Base-by-base conservation (phyloP, 2,113 vertebrate species). In the Taxidea taxus region DNA sequence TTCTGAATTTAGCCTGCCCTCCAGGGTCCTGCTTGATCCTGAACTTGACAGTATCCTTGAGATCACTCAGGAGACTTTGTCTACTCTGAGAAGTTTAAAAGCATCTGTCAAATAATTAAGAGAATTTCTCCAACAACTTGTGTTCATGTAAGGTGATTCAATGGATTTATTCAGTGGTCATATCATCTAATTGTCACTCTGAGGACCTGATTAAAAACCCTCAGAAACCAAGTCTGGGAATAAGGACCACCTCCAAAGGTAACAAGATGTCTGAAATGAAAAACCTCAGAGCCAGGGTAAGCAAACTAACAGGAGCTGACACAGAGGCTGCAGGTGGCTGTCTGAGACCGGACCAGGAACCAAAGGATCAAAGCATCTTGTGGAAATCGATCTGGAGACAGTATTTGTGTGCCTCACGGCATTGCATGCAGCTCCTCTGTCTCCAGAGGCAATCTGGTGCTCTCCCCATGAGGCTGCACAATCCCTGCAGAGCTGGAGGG, bases 401-500 rank as follows among this genome's bases (percentile, higher is more conserved):
- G 66, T 5, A 4, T 29, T 3, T 0, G 0, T 1, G 58, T 7
- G 21, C 7, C 7, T 0, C 0, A 81, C 5, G 34, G 23, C 20
- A 11, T 23, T 12, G 3, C 47, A 3, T 6, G 34, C 42, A 44
- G 29, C 11, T 39, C 14, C 23, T 27, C 6, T n/a, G 16, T 20
- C 21, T 27, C 60, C 31, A 23, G 29, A 51, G 39, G 9, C 23
- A 1, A 8, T 37, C 29, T 6, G 4, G 47, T 1, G 20, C n/a
- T n/a, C 2, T 31, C 62, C 49, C 0, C 23, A 12, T 1, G 18
- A 54, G 34, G 9, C 42, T 16, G 2, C 13, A 7, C 1, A 29
- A 64, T 8, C 15, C 44, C 39, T 31, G 2, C 18, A 42, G 47
- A 31, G 13, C 25, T 34, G 4, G 51, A 18, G 85, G n/a, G 16